phyloP scores from a whole-genome alignment of 2,888 invertebrate genomes.

The Ferrisia virgata region DNA sequence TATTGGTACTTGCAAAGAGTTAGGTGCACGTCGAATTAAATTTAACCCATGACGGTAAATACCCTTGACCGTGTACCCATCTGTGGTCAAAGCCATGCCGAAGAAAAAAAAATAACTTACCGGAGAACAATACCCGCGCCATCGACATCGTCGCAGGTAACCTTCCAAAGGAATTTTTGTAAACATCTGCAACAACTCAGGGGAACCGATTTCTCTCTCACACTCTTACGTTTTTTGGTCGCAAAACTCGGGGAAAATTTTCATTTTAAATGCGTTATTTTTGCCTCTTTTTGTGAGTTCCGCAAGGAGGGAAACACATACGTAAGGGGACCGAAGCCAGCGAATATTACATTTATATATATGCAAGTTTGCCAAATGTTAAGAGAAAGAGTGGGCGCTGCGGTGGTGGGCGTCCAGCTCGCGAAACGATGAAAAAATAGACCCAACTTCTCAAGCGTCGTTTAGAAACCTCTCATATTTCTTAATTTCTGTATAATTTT shows the following conservation, averaged over 20 bases:
- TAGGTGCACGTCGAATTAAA: conserved; percentile 21
- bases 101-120: neutral
- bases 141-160: neutral
- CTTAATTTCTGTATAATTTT: conserved; percentile 33
- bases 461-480: conserved; percentile 38
- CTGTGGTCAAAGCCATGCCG: conserved; percentile 21
- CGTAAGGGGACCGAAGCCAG: neutral
- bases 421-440: conserved; percentile 31
- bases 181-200: neutral
- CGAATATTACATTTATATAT: no score
- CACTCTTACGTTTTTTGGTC: neutral
- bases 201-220: neutral
- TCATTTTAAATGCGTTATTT: neutral
- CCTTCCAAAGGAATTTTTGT: neutral
- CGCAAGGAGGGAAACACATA: neutral
- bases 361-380: conserved; percentile 19
- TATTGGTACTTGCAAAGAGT: no score
- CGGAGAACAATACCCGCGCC: neutral
- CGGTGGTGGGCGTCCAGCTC: conserved; percentile 39
- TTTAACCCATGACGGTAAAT: neutral
- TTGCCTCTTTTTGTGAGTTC: neutral
- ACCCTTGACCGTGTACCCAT: conserved; percentile 40
- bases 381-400: conserved; percentile 33
- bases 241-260: neutral
- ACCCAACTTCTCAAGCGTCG: neutral